Base-by-base conservation (phyloP, 2,797 vertebrate species). In the Meda fulgida region DNA sequence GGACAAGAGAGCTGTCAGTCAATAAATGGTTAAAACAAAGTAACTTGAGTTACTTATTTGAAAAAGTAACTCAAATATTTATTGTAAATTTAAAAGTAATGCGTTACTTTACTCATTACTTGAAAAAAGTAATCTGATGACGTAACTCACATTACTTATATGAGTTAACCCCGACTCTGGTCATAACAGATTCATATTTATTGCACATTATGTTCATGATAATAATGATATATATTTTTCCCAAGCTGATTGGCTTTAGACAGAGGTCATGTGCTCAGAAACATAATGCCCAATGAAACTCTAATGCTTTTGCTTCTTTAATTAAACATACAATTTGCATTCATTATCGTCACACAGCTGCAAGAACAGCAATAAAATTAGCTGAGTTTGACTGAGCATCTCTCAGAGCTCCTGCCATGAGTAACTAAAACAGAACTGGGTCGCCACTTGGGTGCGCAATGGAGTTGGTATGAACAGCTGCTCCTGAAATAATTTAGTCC, bases 371-470 rank as follows among this genome's bases (percentile, higher is more conserved):
- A 21, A 21, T 36, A n/a, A 58, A 75, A 83, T 26, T 4, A 43
- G 69, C 60, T 69, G 67, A 79, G 75, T 75, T 69, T 81, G 29
- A 43, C 16, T 67, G n/a, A 34, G 72, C 34, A 34, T 31, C 43
- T 40, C 77, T 80, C 48, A 70, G 36, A 77, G 29, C 14, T 29
- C 6, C 43, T 69, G 36, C 18, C 34, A 16, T 38, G 67, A 40
- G 60, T 63, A 83, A 60, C 69, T 14, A 10, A 31, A 29, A n/a
- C 80, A 55, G 46, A 89, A 84, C 43, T 84, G 53, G 81, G 84
- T 83, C 87, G 72, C 81, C 87, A 58, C 29, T 63, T 65, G 73
- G n/a, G 71, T 78, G 75, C 5, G 66, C 60, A 34, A 19, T 84
- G 26, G 29, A 46, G 60, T 29, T 71, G 43, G 65, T 38, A 21